Conservation (phyloP, 1,140 invertebrate species). For the Drosophila santomea region DNA sequence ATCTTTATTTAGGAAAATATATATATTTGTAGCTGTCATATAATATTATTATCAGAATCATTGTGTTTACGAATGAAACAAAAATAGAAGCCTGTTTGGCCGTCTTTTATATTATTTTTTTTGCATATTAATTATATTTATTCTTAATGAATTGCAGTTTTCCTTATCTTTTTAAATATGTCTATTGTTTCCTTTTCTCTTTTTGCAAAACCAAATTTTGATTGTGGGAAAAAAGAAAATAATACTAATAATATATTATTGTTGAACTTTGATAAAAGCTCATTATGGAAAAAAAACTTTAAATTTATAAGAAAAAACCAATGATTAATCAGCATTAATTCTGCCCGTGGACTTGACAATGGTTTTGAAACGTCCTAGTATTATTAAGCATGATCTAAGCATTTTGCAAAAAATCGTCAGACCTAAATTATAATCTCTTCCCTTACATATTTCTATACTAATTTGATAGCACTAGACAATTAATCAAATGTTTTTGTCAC, state of each 20-base stretch:
- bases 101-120: too few species aligned
- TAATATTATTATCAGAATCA: neutral
- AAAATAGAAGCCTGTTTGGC: too few species aligned
- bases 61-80: neutral
- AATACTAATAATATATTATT: neutral
- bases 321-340: conserved; percentile 10
- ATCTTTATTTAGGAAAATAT: too few species aligned
- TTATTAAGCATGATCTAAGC: conserved; percentile 8
- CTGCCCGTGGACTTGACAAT: conserved; percentile 37
- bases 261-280: neutral
- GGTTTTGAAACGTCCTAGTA: neutral
- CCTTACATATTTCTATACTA: conserved; percentile 8
- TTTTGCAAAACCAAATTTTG: neutral
- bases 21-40: too few species aligned
- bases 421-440: conserved; percentile 6
- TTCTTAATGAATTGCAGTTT: neutral
- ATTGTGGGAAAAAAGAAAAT: neutral
- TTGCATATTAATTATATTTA: neutral
- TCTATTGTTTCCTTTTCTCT: neutral
- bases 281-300: neutral
- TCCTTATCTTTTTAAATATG: neutral
- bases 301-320: neutral
- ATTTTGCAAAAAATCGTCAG: conserved; percentile 17
- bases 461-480: conserved; percentile 8
- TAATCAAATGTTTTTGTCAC: neutral